These are phyloP conservation scores for Thysanoteuthis rhombus DNA, from an alignment of 2,888 invertebrate species.

Conservation along the genomic window DNA sequence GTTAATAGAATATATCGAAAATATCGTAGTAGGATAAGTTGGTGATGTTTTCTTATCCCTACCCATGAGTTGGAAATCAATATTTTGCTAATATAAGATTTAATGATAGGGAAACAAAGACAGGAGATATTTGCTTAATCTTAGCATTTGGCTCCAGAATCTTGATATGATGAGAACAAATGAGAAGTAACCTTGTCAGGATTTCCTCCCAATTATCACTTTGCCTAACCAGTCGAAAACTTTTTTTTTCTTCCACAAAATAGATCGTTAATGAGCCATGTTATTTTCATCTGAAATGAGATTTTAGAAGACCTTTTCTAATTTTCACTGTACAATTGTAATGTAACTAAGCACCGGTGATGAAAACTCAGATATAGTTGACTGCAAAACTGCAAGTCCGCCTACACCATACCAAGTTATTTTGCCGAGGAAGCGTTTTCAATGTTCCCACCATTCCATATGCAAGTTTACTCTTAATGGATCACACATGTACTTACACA, in stretches of 20 bases:
- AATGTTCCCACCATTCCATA: background rate
- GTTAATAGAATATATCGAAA: too few relatives aligned
- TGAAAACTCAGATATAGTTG: too few relatives aligned
- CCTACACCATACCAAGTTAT: background rate
- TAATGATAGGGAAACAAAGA: too few relatives aligned
- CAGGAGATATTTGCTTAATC: too few relatives aligned
- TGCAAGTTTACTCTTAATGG: background rate
- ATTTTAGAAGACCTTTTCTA: background rate
- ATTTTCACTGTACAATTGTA: background rate
- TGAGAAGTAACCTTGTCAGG: background rate
- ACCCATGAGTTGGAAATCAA: too few relatives aligned
- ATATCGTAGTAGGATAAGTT: too few relatives aligned
- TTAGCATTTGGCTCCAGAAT: too few relatives aligned
- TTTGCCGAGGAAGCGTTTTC: background rate
- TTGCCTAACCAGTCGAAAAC: background rate
- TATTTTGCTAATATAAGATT: too few relatives aligned
- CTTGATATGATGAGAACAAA: background rate
- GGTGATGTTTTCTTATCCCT: too few relatives aligned
- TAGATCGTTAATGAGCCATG: background rate
- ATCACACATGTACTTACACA: background rate
- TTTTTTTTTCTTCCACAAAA: background rate
- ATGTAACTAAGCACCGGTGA: background rate
- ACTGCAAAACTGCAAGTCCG: background rate
- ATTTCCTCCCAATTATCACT: background rate
- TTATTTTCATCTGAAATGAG: background rate